Evolutionary conservation across 2,888 invertebrate genomes (phyloP), one percentile per base, ranked within the genome.

Genomic region (Slavum lentiscoides): DNA sequence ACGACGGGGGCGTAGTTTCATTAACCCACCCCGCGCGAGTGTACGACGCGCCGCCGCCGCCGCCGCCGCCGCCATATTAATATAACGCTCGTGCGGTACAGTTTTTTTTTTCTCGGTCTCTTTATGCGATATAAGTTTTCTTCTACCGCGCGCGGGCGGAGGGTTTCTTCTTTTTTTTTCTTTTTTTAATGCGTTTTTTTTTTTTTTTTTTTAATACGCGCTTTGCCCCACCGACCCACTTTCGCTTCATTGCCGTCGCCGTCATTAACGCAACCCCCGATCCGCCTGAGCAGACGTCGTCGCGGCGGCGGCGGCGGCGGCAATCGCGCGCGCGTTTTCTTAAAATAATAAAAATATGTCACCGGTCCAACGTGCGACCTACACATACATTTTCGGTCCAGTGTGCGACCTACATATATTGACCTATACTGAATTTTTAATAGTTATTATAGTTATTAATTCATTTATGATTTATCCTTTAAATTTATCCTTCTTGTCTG

Each of bases 1-100:
- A 64, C 80, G 58, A 64, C 70, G 80, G 80, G 80, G 80, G 80
- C 80, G 80, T 77, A 77, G 77, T 80, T 80, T 80, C 80, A 80
- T 80, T 80, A 80, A 77, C 62, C 30, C 70, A 53, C 49, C 80
- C 62, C 64, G 39, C 58, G 43, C 62, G 55, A 23, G 30, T 30
- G 30, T 30, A 21, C 64, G 49, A 30, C 77, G 58, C 17, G 61
- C 67, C 67, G 59, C 58, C 67, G 49, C 66, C 74, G 15, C 70
- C 43, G 6, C 61, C 37, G 43, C 68, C 49, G 53, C 61, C 61
- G 43, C 49, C 61, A 73, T 74, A 74, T 53, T 73, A 61, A 37
- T 66, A 74, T 21, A 37, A 64, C 53, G 15, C 62, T 11, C 6
- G 7, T 13, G 17, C 1, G 30, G 13, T 19, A 61, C 13, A 2